Percentiles rank a stretch among this genome's conserved stretches.
These are phyloP conservation scores for Perca flavescens DNA, from an alignment of 2,113 vertebrate genomes.

Conservation along the genomic window DNA sequence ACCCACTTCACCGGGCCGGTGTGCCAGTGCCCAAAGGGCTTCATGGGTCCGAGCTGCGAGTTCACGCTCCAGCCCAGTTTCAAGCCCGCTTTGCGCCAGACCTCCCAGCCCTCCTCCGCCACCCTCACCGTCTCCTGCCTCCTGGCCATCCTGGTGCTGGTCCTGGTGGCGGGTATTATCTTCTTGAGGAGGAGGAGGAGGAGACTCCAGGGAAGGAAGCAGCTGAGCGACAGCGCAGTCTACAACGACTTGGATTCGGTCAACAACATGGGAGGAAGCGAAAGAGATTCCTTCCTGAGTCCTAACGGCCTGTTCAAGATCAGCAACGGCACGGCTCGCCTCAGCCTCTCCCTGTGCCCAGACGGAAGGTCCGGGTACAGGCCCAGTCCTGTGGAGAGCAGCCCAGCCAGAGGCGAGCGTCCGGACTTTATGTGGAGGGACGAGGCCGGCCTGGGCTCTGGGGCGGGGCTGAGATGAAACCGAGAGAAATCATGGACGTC, in stretches of 20 bases:
- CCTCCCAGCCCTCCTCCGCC: conserved; percentile 77
- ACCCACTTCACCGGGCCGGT: conserved; percentile 92
- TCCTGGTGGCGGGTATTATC: conserved; percentile 81
- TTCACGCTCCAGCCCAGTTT: conserved; percentile 81
- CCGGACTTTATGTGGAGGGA: conserved; percentile 84
- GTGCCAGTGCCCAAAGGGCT: conserved; percentile 90
- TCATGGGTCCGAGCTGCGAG: conserved; percentile 91
- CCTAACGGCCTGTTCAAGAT: conserved; percentile 81
- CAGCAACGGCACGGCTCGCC: conserved; percentile 81
- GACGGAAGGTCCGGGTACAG: conserved; percentile 66
- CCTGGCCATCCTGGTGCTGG: conserved; percentile 83
- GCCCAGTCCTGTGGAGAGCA: conserved; percentile 61
- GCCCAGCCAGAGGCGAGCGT: conserved; percentile 59
- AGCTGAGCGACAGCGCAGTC: conserved; percentile 78
- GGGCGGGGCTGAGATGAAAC: conserved; percentile 74
- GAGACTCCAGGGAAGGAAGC: conserved; percentile 78
- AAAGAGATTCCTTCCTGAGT: conserved; percentile 83
- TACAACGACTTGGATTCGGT: conserved; percentile 85
- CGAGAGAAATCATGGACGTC: neutral
- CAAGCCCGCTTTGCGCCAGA: conserved; percentile 73
- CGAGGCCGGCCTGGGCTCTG: conserved; percentile 59
- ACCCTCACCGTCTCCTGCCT: conserved; percentile 85
- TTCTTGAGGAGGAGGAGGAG: conserved; percentile 79
- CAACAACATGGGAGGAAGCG: conserved; percentile 82
- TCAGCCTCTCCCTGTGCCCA: conserved; percentile 76